phyloP scores from a whole-genome alignment of 2,113 vertebrate genomes.

The Platysternon megacephalum region DNA sequence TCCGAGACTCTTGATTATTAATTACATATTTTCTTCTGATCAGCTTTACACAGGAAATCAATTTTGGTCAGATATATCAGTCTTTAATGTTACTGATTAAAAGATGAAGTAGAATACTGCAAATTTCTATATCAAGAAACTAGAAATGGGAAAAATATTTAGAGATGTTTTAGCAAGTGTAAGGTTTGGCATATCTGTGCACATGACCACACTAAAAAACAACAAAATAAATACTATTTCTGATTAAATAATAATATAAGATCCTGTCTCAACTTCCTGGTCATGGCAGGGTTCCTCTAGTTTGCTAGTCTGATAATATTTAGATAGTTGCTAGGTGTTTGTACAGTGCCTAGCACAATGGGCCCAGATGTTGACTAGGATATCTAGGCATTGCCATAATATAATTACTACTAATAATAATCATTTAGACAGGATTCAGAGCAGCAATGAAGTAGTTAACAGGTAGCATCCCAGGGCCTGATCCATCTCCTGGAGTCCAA shows the following conservation, averaged over 20 bases:
- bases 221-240: background rate
- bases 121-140: background rate
- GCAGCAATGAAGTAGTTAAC: accelerated
- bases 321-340: background rate
- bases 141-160: background rate
- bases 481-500: background rate
- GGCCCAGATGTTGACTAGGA: background rate
- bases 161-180: background rate
- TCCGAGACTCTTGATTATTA: background rate
- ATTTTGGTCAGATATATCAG: background rate
- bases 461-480: background rate
- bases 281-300: too few relatives aligned
- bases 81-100: background rate
- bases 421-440: background rate
- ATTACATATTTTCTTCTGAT: background rate
- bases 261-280: background rate
- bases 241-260: background rate
- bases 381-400: background rate
- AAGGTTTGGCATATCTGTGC: background rate
- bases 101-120: background rate
- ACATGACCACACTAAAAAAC: background rate
- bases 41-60: background rate
- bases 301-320: background rate
- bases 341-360: background rate
- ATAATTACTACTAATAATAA: background rate